These are phyloP conservation scores for Piaya cayana DNA, from an alignment of 2,113 vertebrate genomes.

Conservation along the genomic window DNA sequence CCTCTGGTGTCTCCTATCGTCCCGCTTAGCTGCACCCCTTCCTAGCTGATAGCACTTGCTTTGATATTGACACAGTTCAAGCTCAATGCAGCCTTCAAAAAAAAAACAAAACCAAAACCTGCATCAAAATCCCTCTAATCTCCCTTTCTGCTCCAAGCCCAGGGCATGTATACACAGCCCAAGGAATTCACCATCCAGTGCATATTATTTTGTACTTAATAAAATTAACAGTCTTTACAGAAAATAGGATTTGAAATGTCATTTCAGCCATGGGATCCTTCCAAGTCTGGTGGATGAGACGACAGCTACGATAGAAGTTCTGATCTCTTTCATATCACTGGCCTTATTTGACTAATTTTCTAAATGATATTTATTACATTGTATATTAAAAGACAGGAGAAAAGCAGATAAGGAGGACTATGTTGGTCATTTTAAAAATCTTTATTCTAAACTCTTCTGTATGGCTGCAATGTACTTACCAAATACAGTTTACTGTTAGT, in stretches of 20 bases:
- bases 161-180: not conserved
- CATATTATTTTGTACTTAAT: constrained; percentile 22
- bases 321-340: not conserved
- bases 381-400: not conserved
- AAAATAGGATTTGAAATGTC: constrained; percentile 20
- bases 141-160: not conserved
- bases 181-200: not conserved
- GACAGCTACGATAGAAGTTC: not conserved
- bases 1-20: not conserved
- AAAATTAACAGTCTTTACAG: constrained; percentile 19
- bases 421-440: not conserved
- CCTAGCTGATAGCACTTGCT: constrained; percentile 7
- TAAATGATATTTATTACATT: not conserved
- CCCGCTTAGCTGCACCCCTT: not conserved
- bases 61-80: constrained; percentile 50
- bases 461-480: not conserved
- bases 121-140: not conserved
- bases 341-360: not conserved
- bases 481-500: not conserved
- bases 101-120: not conserved
- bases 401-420: not conserved
- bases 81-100: constrained; percentile 34
- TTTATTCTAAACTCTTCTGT: not conserved
- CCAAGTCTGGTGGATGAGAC: not conserved
- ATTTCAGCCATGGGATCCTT: not conserved